phyloP scores from a whole-genome alignment of 2,113 vertebrate genomes.

The Taurulus bubalis region DNA sequence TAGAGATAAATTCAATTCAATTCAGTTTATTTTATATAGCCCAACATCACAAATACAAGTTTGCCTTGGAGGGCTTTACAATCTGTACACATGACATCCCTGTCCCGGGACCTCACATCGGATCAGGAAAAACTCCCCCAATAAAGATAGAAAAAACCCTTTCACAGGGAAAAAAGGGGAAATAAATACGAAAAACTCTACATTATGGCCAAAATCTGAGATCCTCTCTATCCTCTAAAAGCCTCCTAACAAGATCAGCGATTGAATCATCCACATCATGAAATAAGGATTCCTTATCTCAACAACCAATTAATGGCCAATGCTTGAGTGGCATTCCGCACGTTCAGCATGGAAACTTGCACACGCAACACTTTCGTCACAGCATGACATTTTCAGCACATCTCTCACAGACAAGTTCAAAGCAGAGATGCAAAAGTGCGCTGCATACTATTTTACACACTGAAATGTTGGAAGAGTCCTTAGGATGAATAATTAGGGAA shows the following conservation, averaged over 20 bases:
- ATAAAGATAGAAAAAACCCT: too few species aligned
- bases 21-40: too few species aligned
- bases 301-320: slow-evolving; percentile 68
- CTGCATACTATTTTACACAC: slow-evolving; percentile 27
- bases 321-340: slow-evolving; percentile 27
- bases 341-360: slow-evolving; percentile 30
- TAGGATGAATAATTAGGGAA: neutral
- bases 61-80: too few species aligned
- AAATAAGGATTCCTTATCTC: slow-evolving; percentile 61
- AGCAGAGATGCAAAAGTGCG: neutral
- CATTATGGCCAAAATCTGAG: slow-evolving; percentile 5
- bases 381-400: slow-evolving; percentile 39
- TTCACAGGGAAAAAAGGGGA: too few species aligned
- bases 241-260: slow-evolving; percentile 58
- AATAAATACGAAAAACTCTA: slow-evolving; percentile 27
- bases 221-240: slow-evolving; percentile 56
- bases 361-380: slow-evolving; percentile 55
- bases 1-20: slow-evolving; percentile 51
- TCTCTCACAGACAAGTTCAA: slow-evolving; percentile 26
- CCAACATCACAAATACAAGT: too few species aligned
- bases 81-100: too few species aligned
- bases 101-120: too few species aligned
- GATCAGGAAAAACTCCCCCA: too few species aligned
- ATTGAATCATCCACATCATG: slow-evolving; percentile 58
- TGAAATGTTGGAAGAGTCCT: neutral